Conservation (phyloP, 2,888 invertebrate species). For the Eristalis arbustorum region DNA sequence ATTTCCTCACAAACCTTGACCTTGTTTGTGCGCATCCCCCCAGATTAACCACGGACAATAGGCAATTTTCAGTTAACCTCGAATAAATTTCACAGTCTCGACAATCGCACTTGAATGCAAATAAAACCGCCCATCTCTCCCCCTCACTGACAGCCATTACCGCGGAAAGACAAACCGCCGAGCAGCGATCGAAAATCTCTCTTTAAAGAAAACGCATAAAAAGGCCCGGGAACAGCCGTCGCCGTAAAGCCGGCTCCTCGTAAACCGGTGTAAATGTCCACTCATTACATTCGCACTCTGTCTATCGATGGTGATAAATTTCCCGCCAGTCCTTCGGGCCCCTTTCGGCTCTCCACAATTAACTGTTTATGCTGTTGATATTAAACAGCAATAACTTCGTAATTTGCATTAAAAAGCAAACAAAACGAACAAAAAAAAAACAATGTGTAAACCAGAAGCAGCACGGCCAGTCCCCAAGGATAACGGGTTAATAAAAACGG, state of each 20-base stretch:
- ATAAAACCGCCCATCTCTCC: too few relatives aligned
- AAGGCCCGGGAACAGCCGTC: neutral
- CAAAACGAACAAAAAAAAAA: neutral
- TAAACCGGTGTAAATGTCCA: constrained; percentile 20
- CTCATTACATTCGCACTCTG: constrained; percentile 22
- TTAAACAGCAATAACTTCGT: constrained; percentile 45
- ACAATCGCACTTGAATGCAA: neutral
- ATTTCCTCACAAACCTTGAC: neutral
- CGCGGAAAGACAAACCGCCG: neutral
- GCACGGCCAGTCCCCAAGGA: constrained; percentile 15
- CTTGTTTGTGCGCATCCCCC: neutral
- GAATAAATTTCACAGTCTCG: neutral
- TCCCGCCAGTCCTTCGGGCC: neutral
- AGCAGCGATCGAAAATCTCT: neutral
- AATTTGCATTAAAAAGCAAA: constrained; percentile 28
- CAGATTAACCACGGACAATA: neutral
- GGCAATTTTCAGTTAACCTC: neutral
- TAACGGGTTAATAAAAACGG: neutral
- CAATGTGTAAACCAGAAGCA: neutral
- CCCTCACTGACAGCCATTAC: neutral
- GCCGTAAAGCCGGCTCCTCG: constrained; percentile 10
- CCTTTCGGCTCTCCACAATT: constrained; percentile 22
- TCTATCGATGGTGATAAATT: neutral
- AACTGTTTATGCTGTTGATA: constrained; percentile 39
- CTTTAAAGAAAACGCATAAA: neutral